A percentile compares a stretch with the other conserved stretches of the same genome.
phyloP scores from a whole-genome alignment of 2,888 invertebrate species.

The Sepiola atlantica region DNA sequence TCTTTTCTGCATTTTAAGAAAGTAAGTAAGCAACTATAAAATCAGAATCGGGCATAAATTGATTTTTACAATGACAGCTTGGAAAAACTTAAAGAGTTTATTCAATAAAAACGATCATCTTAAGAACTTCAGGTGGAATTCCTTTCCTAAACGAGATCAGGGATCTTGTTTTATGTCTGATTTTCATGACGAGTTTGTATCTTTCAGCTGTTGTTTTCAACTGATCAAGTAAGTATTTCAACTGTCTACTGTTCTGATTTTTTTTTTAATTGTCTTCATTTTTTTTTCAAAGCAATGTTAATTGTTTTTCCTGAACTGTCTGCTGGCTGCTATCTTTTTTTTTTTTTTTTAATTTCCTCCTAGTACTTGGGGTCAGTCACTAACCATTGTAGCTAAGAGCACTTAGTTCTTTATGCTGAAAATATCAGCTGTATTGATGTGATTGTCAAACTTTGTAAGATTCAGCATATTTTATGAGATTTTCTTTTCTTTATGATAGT shows the following conservation, averaged over 20 bases:
- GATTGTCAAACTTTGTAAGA: neutral
- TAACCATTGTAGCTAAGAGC: neutral
- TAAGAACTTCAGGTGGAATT: neutral
- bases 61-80: neutral
- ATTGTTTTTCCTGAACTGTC: neutral
- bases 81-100: neutral
- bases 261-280: neutral
- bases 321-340: neutral
- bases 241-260: neutral
- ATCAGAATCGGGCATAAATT: neutral
- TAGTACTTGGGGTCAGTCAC: neutral
- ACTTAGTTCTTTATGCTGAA: neutral
- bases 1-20: neutral
- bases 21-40: neutral
- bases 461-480: neutral
- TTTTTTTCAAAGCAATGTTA: neutral
- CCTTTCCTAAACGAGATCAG: neutral
- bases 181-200: neutral
- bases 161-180: neutral
- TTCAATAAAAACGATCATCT: neutral
- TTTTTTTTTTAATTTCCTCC: neutral
- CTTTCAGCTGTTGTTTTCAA: conserved; percentile 6
- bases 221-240: conserved; percentile 13
- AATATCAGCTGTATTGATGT: neutral
- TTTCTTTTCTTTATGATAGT: neutral